Percentiles rank a stretch among this genome's conserved stretches.
Conservation (phyloP, 2,888 invertebrate species). For the Tetragnatha montana region DNA sequence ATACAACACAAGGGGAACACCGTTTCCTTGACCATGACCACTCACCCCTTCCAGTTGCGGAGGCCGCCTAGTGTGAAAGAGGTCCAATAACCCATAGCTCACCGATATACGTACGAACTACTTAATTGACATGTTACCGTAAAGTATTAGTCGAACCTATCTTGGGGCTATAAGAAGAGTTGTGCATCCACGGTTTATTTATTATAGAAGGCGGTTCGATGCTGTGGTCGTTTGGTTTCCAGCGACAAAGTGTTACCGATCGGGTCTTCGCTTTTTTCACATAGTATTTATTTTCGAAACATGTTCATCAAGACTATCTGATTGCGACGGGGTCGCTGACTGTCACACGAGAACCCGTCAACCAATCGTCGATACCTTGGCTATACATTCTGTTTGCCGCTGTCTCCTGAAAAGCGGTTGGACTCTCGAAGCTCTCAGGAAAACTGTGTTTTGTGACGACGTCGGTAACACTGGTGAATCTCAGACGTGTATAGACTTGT, state of each 20-base stretch:
- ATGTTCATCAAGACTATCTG: neutral
- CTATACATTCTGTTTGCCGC: neutral
- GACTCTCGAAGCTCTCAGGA: slow-evolving; percentile 43
- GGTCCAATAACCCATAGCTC: slow-evolving; percentile 21
- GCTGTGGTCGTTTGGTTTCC: slow-evolving; percentile 6
- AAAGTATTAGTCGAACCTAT: slow-evolving; percentile 62
- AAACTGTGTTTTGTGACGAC: slow-evolving; percentile 15
- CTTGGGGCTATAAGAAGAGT: slow-evolving; percentile 8
- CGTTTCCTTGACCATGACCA: too few species aligned
- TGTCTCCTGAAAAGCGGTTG: neutral
- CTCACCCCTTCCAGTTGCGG: too few species aligned
- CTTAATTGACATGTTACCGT: slow-evolving; percentile 63
- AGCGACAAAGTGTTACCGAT: slow-evolving; percentile 8
- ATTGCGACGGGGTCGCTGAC: neutral
- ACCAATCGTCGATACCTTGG: neutral
- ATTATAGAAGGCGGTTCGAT: slow-evolving; percentile 3
- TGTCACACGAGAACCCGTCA: neutral
- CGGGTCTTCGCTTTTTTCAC: slow-evolving; percentile 11
- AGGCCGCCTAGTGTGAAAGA: too few species aligned
- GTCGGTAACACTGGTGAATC: slow-evolving; percentile 7
- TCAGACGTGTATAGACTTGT: slow-evolving; percentile 7
- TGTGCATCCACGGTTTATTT: slow-evolving; percentile 16
- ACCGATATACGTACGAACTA: slow-evolving; percentile 67
- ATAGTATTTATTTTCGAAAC: slow-evolving; percentile 37
- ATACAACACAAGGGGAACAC: too few species aligned